Conservation (phyloP, 2,888 invertebrate species). For the Bombylius major region DNA sequence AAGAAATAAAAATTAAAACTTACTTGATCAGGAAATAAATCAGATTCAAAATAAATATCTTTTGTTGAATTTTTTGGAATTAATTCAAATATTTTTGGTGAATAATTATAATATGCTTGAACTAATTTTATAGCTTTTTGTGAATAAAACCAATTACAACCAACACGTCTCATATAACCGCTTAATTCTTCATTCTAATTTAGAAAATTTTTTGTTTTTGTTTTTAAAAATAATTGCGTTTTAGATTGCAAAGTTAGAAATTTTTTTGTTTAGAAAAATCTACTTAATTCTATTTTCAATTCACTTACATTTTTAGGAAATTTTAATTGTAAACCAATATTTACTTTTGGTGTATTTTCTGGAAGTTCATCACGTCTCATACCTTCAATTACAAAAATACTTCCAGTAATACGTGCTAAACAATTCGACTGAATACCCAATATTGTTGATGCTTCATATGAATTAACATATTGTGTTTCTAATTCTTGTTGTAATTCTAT, state of each 20-base stretch:
- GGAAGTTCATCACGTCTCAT: constrained; percentile 31
- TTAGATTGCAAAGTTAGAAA: too few species aligned
- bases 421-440: constrained; percentile 55
- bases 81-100: constrained; percentile 59
- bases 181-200: constrained; percentile 53
- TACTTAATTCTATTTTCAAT: background rate
- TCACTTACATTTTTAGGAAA: constrained; percentile 62
- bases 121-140: constrained; percentile 58
- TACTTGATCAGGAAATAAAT: constrained; percentile 48
- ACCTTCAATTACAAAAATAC: constrained; percentile 53
- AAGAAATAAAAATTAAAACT: constrained; percentile 20
- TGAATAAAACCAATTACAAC: constrained; percentile 72
- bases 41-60: constrained; percentile 53
- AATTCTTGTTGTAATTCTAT: constrained; percentile 19
- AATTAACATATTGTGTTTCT: constrained; percentile 22
- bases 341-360: constrained; percentile 45
- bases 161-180: constrained; percentile 66
- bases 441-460: constrained; percentile 24
- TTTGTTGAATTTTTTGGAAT: constrained; percentile 36
- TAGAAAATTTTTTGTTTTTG: too few species aligned
- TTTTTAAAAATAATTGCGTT: too few species aligned
- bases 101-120: constrained; percentile 52
- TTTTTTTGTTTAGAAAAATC: too few species aligned
- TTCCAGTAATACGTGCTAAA: constrained; percentile 77
- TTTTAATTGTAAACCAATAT: constrained; percentile 86